Base-by-base conservation (phyloP, 2,113 vertebrate species). In the Cheilinus undulatus region DNA sequence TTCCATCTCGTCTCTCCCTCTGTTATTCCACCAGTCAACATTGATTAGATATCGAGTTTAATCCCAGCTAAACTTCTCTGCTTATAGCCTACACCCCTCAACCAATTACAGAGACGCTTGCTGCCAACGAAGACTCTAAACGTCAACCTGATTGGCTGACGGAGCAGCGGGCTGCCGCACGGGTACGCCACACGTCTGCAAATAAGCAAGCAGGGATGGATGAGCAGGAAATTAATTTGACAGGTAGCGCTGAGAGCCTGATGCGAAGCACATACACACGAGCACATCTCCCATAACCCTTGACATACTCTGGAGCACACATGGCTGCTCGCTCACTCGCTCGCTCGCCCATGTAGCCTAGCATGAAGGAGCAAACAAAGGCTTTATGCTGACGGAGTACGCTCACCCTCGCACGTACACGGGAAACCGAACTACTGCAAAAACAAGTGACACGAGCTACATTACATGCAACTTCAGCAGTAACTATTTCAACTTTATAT, bases 41-140 rank as follows among this genome's bases (percentile, higher is more conserved):
- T 80, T 82, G 83, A 87, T 88, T 87, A 86, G 75, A 84, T 78
- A 82, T 86, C 26, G 34, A 62, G 78, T 80, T 80, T 88, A 90
- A 90, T 90, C 86, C 80, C 12, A 1, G 69, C 46, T 90, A 87
- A 90, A 84, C 80, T 82, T 73, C 75, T 82, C 66, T 42, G 51
- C 57, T 82, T 80, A 78, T 61, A 80, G 80, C 75, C 30, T 4
- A 13, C 57, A 49, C 0, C 0, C 9, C 22, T 60, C 53, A 0
- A 12, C 85, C 86, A 87, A 82, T 90, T 58, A 46, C 51, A 53
- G 64, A 30, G 42, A 15, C 0, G 17, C 22, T 73, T 80, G 49
- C 80, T 73, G 50, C 32, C 26, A 2, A 52, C 22, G 1, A 23
- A 5, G 26, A 14, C 24, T 77, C 12, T 8, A 53, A 76, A 2